These are phyloP conservation scores for Phylloscopus trochiloides DNA, from an alignment of 2,113 vertebrate genomes.

Conservation along the genomic window DNA sequence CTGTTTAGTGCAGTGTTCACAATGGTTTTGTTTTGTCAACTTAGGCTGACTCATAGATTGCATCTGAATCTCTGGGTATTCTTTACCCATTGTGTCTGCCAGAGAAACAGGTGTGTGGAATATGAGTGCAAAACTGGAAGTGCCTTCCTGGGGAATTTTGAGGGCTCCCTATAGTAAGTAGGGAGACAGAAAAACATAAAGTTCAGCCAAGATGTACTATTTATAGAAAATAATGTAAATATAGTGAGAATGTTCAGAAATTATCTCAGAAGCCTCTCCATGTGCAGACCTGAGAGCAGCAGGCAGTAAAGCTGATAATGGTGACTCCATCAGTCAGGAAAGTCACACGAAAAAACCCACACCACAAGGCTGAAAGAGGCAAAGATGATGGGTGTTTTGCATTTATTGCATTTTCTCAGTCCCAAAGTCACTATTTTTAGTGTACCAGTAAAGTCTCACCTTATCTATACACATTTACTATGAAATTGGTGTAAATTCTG, in stretches of 20 bases:
- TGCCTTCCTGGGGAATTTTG: background rate
- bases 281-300: background rate
- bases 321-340: background rate
- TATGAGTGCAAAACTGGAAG: background rate
- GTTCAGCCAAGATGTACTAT: background rate
- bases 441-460: background rate
- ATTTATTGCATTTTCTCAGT: background rate
- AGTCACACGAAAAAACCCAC: background rate
- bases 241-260: background rate
- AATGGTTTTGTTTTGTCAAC: background rate
- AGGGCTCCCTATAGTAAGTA: background rate
- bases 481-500: background rate
- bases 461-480: background rate
- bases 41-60: background rate
- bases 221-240: background rate
- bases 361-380: background rate
- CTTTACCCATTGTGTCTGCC: background rate
- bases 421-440: background rate
- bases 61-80: background rate
- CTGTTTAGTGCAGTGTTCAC: background rate
- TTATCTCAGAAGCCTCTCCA: background rate
- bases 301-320: background rate
- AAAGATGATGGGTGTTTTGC: accelerated
- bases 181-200: background rate
- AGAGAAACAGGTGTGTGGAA: accelerated